These are phyloP conservation scores for Gavia stellata DNA, from an alignment of 2,113 vertebrate genomes.

Conservation along the genomic window DNA sequence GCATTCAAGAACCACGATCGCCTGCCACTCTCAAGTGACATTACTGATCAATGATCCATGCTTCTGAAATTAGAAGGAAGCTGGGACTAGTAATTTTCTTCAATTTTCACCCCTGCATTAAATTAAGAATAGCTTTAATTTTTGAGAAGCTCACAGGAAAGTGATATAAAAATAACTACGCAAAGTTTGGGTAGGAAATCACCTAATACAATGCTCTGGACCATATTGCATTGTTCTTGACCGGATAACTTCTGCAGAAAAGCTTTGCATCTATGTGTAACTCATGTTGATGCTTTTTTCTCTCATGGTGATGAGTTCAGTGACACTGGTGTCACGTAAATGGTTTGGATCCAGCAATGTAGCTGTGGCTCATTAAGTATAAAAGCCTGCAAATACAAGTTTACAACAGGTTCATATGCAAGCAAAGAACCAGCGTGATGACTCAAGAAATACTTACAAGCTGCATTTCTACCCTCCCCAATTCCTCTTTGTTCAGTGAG, in stretches of 20 bases:
- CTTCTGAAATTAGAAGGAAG: background rate
- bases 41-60: background rate
- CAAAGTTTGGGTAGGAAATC: background rate
- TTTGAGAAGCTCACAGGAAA: background rate
- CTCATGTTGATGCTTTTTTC: background rate
- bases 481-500: background rate
- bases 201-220: background rate
- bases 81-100: background rate
- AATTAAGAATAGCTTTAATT: background rate
- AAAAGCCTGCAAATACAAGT: background rate
- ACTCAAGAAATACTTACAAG: background rate
- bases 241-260: conserved; percentile 19
- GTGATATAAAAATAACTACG: background rate
- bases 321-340: background rate
- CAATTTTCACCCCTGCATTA: background rate
- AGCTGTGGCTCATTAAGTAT: background rate
- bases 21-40: background rate
- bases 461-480: background rate
- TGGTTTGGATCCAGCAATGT: background rate
- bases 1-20: background rate
- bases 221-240: background rate
- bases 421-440: background rate
- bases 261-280: background rate
- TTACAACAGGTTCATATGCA: background rate
- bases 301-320: background rate